Percentiles rank a stretch among this genome's conserved stretches.
Evolutionary conservation across 2,113 vertebrate species (phyloP).

Genomic region (Orycteropus afer): DNA sequence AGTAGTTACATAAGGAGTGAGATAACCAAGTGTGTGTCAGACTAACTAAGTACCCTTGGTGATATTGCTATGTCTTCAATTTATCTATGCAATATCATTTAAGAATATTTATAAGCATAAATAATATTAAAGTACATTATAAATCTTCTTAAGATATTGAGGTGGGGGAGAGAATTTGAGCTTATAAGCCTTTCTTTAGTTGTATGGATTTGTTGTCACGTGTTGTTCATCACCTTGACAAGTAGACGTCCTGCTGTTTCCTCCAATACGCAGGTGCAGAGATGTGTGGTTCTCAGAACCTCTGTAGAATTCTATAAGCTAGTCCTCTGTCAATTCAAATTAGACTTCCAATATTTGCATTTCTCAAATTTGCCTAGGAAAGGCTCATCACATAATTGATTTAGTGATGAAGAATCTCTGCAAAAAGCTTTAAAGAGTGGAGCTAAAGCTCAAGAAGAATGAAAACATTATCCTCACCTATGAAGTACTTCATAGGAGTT

Average conservation of each 20-base stretch:
- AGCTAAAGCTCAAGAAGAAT: not conserved
- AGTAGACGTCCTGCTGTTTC: conserved; percentile 80
- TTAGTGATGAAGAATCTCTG: conserved; percentile 46
- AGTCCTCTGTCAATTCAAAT: conserved; percentile 71
- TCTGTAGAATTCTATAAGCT: conserved; percentile 66
- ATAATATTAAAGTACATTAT: not conserved
- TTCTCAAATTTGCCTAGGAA: conserved; percentile 67
- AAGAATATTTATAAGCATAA: conserved; percentile 34
- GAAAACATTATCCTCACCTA: not conserved
- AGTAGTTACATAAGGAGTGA: not conserved
- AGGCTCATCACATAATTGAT: conserved; percentile 58
- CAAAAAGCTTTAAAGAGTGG: not conserved
- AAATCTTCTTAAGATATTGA: conserved; percentile 22
- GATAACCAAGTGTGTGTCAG: not conserved
- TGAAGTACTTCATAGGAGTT: not conserved
- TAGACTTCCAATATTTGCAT: conserved; percentile 74
- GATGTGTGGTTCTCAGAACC: conserved; percentile 67
- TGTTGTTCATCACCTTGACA: conserved; percentile 83
- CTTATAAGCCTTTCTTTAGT: conserved; percentile 60
- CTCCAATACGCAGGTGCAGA: conserved; percentile 65
- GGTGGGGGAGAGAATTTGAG: conserved; percentile 60
- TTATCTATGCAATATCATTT: conserved; percentile 24
- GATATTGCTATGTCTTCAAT: not conserved
- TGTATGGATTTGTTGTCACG: conserved; percentile 65
- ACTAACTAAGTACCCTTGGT: not conserved